Evolutionary conservation across 92 coral and sea anemone species (phyloP), one percentile per base, ranked within the genome.

Genomic region (Nematostella vectensis): DNA sequence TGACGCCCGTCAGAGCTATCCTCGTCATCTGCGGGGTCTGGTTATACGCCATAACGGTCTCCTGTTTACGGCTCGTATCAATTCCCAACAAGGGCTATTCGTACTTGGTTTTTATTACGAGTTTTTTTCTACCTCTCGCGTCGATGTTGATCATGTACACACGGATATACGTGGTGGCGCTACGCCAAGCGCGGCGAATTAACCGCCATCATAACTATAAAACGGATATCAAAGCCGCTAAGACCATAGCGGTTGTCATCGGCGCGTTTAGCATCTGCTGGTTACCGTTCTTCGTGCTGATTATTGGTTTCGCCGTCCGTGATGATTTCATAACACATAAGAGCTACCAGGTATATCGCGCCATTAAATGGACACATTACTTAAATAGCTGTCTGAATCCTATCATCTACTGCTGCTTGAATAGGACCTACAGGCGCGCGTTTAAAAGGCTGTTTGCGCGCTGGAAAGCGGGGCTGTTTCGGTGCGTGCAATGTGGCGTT

Each of bases 201-300:
- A 81, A 81, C 65, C 83, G 70, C 25, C 71, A 72, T 58, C 78
- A 63, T 37, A 83, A 61, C 58, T 86, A 77, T 19, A 88, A 88
- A 11, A 83, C 85, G 23, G 98, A 91, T 58, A 73, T 91, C 9
- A 91, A 91, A 73, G 98, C 98, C 3, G 89, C 95, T 0, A 91
- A 91, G 60, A 91, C 98, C 22, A 91, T 91, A 37, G 98, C 96
- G 2, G 95, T 91, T 18, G 98, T 91, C 11, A 82, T 91, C 37
- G 98, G 98, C 19, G 89, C 74, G 4, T 91, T 77, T 37, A 74
- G 81, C 4, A 38, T 81, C 18, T 91, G 98, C 51, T 91, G 95
- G 81, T 64, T 82, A 3, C 98, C 98, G 3, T 77, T 76, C 49
- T 81, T 86, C 25, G 76, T 87, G 3, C 48, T 72, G 15, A 70